A percentile compares a stretch with the other conserved stretches of the same genome.
phyloP scores from a whole-genome alignment of 2,113 vertebrate genomes.

The Apteryx mantelli region DNA sequence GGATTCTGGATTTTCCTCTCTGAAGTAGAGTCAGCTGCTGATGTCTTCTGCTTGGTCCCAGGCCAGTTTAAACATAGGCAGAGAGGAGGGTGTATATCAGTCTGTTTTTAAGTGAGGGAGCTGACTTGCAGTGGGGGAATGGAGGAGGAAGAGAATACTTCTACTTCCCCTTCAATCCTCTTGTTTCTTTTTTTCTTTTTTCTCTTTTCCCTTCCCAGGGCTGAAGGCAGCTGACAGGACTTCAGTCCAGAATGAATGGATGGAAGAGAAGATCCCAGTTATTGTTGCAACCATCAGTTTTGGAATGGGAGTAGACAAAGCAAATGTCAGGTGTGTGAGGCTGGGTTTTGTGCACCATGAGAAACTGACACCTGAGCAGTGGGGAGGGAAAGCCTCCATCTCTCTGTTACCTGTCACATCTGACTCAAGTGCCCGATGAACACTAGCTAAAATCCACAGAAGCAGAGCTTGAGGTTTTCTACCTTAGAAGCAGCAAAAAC shows the following conservation, averaged over 20 bases:
- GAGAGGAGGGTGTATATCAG: neutral
- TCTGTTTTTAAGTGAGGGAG: neutral
- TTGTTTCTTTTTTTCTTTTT: neutral
- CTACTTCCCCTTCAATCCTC: neutral
- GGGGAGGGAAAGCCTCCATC: neutral
- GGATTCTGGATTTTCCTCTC: neutral
- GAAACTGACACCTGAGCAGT: slow-evolving; percentile 8
- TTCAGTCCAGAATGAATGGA: slow-evolving; percentile 91
- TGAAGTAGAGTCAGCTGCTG: neutral
- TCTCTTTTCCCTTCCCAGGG: slow-evolving; percentile 71
- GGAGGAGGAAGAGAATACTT: neutral
- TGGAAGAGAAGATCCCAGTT: slow-evolving; percentile 90
- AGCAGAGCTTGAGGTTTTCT: neutral
- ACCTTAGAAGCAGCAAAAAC: neutral
- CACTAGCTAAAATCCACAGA: neutral
- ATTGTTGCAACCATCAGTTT: slow-evolving; percentile 99
- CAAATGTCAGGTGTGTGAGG: slow-evolving; percentile 88
- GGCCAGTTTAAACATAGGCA: neutral
- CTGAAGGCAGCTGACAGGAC: slow-evolving; percentile 89
- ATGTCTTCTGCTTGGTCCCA: neutral
- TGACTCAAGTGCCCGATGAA: neutral
- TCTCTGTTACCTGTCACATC: neutral
- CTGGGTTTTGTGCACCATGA: neutral
- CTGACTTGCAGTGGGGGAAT: neutral
- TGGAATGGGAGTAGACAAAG: slow-evolving; percentile 98